Evolutionary conservation across 2,797 vertebrate species (phyloP).

Genomic region (Girardinus metallicus): DNA sequence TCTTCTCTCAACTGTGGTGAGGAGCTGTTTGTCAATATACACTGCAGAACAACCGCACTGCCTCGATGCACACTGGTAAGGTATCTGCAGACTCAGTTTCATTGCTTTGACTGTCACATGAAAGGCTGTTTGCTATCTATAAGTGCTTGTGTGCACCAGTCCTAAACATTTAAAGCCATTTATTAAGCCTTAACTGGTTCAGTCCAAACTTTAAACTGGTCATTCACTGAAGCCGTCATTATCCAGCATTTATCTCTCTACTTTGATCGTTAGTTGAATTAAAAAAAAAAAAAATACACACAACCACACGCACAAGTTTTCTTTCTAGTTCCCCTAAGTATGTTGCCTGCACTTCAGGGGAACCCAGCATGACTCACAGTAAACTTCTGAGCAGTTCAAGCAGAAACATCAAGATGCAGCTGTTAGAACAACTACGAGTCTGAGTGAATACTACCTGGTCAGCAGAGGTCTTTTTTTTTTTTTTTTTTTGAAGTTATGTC

Average conservation of each 20-base stretch:
- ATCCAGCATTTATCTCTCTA: neutral
- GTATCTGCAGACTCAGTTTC: conserved; percentile 32
- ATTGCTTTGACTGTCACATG: conserved; percentile 30
- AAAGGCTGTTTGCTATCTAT: conserved; percentile 30
- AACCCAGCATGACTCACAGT: conserved; percentile 36
- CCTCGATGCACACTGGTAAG: conserved; percentile 44
- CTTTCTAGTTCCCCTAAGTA: conserved; percentile 10
- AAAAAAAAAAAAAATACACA: neutral
- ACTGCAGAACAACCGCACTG: conserved; percentile 49
- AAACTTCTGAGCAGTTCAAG: conserved; percentile 23
- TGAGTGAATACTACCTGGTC: conserved; percentile 70
- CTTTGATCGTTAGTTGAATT: neutral
- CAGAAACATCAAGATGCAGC: conserved; percentile 28
- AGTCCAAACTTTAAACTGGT: neutral
- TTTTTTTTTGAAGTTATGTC: conserved; percentile 60
- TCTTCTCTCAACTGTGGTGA: conserved; percentile 47
- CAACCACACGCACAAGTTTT: neutral
- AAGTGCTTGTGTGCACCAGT: conserved; percentile 14
- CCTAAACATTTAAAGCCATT: neutral
- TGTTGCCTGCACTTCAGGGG: conserved; percentile 15
- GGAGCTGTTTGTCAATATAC: conserved; percentile 46
- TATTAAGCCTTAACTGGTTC: conserved; percentile 37
- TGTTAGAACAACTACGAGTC: conserved; percentile 15
- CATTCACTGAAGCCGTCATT: neutral
- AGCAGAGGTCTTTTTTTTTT: conserved; percentile 62